Percentiles rank a stretch among this genome's conserved stretches.
phyloP scores from a whole-genome alignment of 2,888 invertebrate species.

The Folsomia candida region DNA sequence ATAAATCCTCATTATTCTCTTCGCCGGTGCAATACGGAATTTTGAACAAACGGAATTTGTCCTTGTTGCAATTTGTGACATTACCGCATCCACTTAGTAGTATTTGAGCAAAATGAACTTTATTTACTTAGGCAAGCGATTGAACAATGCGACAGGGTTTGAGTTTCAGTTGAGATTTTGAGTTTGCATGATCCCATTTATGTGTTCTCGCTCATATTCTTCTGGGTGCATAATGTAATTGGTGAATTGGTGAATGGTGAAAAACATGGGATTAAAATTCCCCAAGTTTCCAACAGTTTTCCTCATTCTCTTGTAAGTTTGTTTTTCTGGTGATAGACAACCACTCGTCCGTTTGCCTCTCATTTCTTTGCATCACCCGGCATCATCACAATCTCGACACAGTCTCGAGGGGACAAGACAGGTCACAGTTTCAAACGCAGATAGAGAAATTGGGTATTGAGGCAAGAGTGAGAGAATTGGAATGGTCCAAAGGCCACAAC shows the following conservation, averaged over 20 bases:
- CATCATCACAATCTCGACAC: background rate
- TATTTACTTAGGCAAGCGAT: background rate
- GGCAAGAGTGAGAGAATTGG: slow-evolving; percentile 11
- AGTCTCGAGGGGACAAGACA: too few species aligned
- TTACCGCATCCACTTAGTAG: slow-evolving; percentile 11
- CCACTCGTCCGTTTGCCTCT: too few species aligned
- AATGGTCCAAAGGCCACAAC: slow-evolving; percentile 7
- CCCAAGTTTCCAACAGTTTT: slow-evolving; percentile 1
- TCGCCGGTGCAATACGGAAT: background rate
- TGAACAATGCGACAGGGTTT: too few species aligned
- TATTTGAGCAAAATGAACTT: background rate
- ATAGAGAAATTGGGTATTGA: slow-evolving; percentile 18
- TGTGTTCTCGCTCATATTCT: slow-evolving; percentile 7
- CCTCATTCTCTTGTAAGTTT: slow-evolving; percentile 22
- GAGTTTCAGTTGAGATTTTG: too few species aligned
- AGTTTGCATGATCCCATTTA: slow-evolving; percentile 15
- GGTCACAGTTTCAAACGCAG: too few species aligned
- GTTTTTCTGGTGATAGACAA: slow-evolving; percentile 18
- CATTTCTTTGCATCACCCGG: background rate
- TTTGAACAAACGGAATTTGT: background rate
- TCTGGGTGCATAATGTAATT: too few species aligned
- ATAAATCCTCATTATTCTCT: too few species aligned
- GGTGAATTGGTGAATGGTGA: slow-evolving; percentile 17
- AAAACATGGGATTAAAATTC: slow-evolving; percentile 45
- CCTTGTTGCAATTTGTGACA: slow-evolving; percentile 14